A percentile compares a stretch with the other conserved stretches of the same genome.
Evolutionary conservation across 2,113 vertebrate genomes (phyloP).

Genomic region (Ailurus styani): DNA sequence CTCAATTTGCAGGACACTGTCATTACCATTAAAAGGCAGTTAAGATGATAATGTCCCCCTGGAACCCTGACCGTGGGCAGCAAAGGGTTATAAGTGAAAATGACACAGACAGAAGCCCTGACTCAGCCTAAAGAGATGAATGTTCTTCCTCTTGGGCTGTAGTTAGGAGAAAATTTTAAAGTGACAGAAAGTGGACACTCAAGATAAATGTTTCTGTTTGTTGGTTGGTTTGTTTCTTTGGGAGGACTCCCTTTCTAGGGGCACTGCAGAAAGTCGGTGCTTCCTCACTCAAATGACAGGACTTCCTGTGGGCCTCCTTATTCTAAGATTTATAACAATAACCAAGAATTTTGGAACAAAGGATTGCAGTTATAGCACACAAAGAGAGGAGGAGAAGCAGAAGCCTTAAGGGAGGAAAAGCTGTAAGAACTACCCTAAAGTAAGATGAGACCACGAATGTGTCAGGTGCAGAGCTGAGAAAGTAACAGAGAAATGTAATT

Average conservation of each 20-base stretch:
- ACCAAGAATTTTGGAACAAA: conserved; percentile 30
- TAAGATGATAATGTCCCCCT: conserved; percentile 31
- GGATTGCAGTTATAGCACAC: not conserved
- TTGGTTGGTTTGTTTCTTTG: not conserved
- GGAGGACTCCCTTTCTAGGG: not conserved
- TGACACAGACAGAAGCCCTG: conserved; percentile 2
- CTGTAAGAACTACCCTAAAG: not conserved
- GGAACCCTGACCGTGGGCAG: conserved; percentile 15
- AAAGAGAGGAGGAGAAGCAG: not conserved
- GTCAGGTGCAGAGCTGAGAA: not conserved
- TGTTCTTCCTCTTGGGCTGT: not conserved
- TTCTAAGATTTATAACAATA: not conserved
- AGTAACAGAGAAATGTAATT: conserved; percentile 8
- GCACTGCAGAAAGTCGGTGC: not conserved
- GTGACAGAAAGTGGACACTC: not conserved
- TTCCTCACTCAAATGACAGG: not conserved
- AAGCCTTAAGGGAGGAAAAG: not conserved
- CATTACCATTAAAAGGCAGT: conserved; percentile 60
- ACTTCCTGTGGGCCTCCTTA: not conserved
- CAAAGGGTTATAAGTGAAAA: conserved; percentile 33
- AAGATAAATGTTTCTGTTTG: not conserved
- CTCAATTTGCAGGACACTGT: conserved; percentile 42
- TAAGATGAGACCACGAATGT: not conserved
- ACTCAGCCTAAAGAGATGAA: not conserved
- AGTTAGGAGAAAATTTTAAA: not conserved